phyloP scores from a whole-genome alignment of 1,140 invertebrate genomes.

The Apis cerana region DNA sequence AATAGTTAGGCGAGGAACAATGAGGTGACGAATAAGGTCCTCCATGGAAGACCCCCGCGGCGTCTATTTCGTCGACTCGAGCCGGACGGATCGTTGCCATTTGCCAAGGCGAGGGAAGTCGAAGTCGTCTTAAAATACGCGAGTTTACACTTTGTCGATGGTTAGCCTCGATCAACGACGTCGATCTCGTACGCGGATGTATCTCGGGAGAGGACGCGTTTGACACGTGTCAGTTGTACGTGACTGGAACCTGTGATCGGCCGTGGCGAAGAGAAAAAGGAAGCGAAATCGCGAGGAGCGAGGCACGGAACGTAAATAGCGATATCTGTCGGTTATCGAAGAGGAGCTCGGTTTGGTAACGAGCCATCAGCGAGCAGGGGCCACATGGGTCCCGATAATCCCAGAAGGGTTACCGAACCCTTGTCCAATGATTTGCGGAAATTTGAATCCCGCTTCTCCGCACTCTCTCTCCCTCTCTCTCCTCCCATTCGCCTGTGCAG shows the following conservation, averaged over 20 bases:
- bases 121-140: not conserved
- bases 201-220: constrained; percentile 28
- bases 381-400: constrained; percentile 80
- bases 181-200: constrained; percentile 22
- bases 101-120: not conserved
- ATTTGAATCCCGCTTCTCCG: constrained; percentile 71
- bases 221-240: constrained; percentile 55
- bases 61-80: constrained; percentile 65
- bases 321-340: constrained; percentile 79
- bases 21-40: constrained; percentile 56
- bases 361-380: constrained; percentile 76
- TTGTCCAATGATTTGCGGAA: constrained; percentile 75
- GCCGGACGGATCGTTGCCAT: constrained; percentile 33
- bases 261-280: constrained; percentile 38
- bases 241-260: constrained; percentile 50
- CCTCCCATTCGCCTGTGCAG: not conserved
- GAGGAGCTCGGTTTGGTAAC: constrained; percentile 75
- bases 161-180: constrained; percentile 16
- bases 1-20: constrained; percentile 73
- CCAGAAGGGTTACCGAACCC: constrained; percentile 49
- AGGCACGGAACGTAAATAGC: constrained; percentile 77
- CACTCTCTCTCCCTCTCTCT: not conserved
- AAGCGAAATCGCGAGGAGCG: constrained; percentile 47
- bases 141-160: not conserved
- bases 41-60: constrained; percentile 10